Evolutionary conservation across 1,140 invertebrate species (phyloP), one percentile per base, ranked within the genome.

Genomic region (Danaus plexippus): DNA sequence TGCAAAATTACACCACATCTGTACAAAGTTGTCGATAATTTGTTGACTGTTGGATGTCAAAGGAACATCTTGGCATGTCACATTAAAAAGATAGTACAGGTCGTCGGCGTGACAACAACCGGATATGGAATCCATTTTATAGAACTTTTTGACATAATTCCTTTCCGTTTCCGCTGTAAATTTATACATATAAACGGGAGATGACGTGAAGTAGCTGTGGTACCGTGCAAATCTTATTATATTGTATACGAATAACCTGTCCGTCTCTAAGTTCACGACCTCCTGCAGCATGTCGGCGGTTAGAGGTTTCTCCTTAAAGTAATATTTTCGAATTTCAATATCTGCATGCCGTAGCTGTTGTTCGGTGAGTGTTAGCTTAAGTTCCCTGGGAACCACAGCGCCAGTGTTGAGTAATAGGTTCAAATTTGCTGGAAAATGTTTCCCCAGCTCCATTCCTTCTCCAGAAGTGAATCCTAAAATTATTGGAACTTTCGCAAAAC

Each of bases 91-190:
- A 56, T 87, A 87, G 0, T 64, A 67, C 43, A 84, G 61, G 0
- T 87, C 84, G 47, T 87, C 84, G n/a, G 77, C 71, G 53, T 87
- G 84, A 63, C 81, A 85, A 8, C 81, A 80, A 2, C 81, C 84
- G 32, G 66, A 44, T n/a, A 78, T 22, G 6, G 52, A 48, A 11
- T 81, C 65, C 75, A 87, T 77, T 15, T 85, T 79, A 45, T 85
- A 84, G 48, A 55, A 13, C 11, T 65, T 74, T 58, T 85, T 87
- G 11, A 69, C 71, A 44, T 66, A 73, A 63, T 87, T 87, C 18
- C 84, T 65, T 53, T 85, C 84, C 8, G 76, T 79, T 67, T 85
- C 81, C 10, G 67, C 68, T 9, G 47, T 50, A 64, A 87, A 84
- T 47, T 83, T 77, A 55, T 85, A 87, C 3, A 83, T 48, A 56